phyloP scores from a whole-genome alignment of 2,113 vertebrate species.

The Antechinus stuartii region DNA sequence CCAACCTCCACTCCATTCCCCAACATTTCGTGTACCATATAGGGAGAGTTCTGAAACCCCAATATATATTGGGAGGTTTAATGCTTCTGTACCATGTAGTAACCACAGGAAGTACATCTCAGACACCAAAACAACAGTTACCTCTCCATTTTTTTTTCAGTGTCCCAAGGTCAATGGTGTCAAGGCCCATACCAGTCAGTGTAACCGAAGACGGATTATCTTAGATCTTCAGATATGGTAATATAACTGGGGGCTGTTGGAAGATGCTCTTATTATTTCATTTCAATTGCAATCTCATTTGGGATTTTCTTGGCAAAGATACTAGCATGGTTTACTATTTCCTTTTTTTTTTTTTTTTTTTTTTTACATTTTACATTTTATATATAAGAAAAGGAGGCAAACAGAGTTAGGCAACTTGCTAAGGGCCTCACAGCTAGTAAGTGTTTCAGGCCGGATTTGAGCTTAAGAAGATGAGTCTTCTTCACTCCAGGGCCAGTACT shows the following conservation, averaged over 20 bases:
- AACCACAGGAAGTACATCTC: not conserved
- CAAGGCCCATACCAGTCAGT: slow-evolving; percentile 90
- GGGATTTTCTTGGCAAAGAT: not conserved
- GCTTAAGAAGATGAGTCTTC: not conserved
- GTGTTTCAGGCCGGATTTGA: not conserved
- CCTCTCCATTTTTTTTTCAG: slow-evolving; percentile 82
- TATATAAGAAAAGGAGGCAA: not conserved
- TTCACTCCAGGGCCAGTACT: not conserved
- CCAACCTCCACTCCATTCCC: too few relatives aligned
- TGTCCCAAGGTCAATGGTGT: slow-evolving; percentile 92
- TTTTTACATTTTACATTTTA: not conserved
- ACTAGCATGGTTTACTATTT: not conserved
- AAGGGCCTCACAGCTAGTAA: not conserved
- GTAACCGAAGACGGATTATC: slow-evolving; percentile 90
- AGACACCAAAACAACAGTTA: slow-evolving; percentile 8
- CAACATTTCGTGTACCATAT: too few relatives aligned
- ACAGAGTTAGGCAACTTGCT: not conserved
- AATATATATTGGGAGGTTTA: too few relatives aligned
- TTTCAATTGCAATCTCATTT: not conserved
- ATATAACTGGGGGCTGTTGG: not conserved
- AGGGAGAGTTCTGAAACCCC: too few relatives aligned
- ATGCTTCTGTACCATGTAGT: not conserved
- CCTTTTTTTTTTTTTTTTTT: not conserved
- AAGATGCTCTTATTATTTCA: not conserved
- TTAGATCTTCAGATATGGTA: slow-evolving; percentile 94